phyloP scores from a whole-genome alignment of 2,888 invertebrate species.

The Mesorhabditis spiculigera region DNA sequence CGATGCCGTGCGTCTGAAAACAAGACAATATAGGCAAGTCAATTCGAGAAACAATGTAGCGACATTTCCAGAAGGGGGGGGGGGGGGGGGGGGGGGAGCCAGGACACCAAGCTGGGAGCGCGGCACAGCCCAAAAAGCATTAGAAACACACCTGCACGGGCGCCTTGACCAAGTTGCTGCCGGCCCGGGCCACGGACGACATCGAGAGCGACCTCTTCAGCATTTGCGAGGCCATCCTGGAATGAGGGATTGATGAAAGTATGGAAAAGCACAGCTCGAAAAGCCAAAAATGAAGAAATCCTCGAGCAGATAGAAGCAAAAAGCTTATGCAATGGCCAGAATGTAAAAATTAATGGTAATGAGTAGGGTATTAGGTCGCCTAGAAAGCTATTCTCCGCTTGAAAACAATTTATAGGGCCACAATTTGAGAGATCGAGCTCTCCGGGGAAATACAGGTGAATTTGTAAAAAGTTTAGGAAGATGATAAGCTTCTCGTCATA shows the following conservation, averaged over 20 bases:
- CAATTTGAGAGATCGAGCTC: no score
- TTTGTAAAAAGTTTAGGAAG: no score
- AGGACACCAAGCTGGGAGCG: no score
- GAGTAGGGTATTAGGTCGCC: no score
- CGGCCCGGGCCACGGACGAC: conserved; percentile 34
- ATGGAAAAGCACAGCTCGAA: not conserved
- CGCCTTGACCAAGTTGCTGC: conserved; percentile 43
- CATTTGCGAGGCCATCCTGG: conserved; percentile 31
- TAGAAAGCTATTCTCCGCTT: no score
- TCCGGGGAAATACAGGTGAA: no score
- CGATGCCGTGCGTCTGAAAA: conserved; percentile 82
- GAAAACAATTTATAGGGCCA: no score
- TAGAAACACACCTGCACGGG: conserved; percentile 40
- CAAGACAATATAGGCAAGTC: not conserved
- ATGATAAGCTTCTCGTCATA: no score
- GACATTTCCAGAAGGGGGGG: no score
- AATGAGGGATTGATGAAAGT: not conserved
- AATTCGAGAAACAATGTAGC: no score
- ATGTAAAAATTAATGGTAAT: not conserved
- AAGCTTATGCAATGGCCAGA: not conserved
- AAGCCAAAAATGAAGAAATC: not conserved
- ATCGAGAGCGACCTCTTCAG: conserved; percentile 41
- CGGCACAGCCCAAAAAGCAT: not conserved
- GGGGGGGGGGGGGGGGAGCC: no score
- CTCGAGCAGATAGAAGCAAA: not conserved